phyloP scores from a whole-genome alignment of 2,888 invertebrate genomes.

The Molanna angustata region DNA sequence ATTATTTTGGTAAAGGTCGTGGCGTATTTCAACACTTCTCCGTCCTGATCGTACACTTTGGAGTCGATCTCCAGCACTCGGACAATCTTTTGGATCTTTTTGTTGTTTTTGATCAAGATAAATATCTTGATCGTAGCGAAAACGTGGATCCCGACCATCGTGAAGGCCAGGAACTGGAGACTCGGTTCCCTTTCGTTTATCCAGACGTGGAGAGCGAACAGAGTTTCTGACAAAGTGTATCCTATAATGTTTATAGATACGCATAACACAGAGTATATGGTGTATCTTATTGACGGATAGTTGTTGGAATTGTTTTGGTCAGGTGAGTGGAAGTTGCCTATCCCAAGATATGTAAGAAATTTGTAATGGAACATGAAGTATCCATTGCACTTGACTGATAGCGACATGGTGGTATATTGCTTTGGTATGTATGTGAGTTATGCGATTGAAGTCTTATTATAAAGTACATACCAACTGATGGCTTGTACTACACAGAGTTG shows the following conservation, averaged over 20 bases:
- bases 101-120: slow-evolving; percentile 29
- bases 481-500: too few species aligned
- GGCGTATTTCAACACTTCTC: slow-evolving; percentile 17
- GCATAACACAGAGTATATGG: slow-evolving; percentile 19
- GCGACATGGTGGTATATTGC: too few species aligned
- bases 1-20: slow-evolving; percentile 21
- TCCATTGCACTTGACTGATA: too few species aligned
- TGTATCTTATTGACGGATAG: slow-evolving; percentile 23
- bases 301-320: slow-evolving; percentile 28
- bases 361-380: slow-evolving; percentile 28
- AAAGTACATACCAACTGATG: too few species aligned
- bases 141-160: slow-evolving; percentile 21
- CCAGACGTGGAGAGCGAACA: slow-evolving; percentile 25
- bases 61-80: slow-evolving; percentile 26
- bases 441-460: too few species aligned
- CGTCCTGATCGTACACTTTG: slow-evolving; percentile 14
- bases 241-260: slow-evolving; percentile 22
- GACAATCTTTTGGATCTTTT: slow-evolving; percentile 27
- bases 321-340: slow-evolving; percentile 29
- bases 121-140: slow-evolving; percentile 27
- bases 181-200: slow-evolving; percentile 21
- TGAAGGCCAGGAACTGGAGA: slow-evolving; percentile 22
- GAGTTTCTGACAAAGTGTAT: slow-evolving; percentile 22
- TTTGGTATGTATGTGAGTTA: too few species aligned
- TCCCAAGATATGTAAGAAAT: slow-evolving; percentile 22